Base-by-base conservation (phyloP, 2,888 invertebrate species). In the Fragum fragum region DNA sequence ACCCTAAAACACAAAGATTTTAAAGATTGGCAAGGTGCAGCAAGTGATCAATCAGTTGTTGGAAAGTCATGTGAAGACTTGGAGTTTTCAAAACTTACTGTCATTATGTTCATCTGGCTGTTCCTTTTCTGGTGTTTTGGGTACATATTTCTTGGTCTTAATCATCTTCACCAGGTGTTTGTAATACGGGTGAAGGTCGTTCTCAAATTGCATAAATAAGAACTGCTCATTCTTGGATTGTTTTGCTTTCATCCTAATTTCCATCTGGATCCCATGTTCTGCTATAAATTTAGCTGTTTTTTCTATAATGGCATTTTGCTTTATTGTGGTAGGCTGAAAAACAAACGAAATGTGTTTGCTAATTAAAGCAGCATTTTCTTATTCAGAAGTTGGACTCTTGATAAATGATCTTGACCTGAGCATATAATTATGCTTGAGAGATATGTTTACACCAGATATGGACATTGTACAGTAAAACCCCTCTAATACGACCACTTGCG, bases 211-310 rank as follows among this genome's bases (percentile, higher is more conserved):
- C 79, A 99, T 95, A 95, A 99, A 99, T 87, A 97, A 96, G 95
- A 99, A 99, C 95, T 98, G 98, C 0, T 97, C 96, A 95, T 99
- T 99, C 93, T 97, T 97, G 0, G 97, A 96, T 95, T 99, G 99
- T 95, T 99, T 99, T 3, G 99, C 98, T 95, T 99, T 99, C 88
- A 99, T 97, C 16, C 99, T 96, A 88, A 99, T 99, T 95, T 99
- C 99, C 99, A 99, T 99, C 95, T 99, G 99, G 9, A 97, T 96
- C 0, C 99, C 99, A 93, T 99, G 98, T 69, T 96, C 96, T 1
- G 95, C 95, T 18, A 96, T 95, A 90, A 96, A 96, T 55, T 88
- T 83, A 1, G 96, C 96, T 0, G 96, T 99, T 95, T 98, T 98
- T 93, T 99, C 98, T 91, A 99, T 98, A 83, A 99, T 97, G 18